A percentile compares a stretch with the other conserved stretches of the same genome.
phyloP scores from a whole-genome alignment of 2,888 invertebrate genomes.

The Pandemis cinnamomeana region DNA sequence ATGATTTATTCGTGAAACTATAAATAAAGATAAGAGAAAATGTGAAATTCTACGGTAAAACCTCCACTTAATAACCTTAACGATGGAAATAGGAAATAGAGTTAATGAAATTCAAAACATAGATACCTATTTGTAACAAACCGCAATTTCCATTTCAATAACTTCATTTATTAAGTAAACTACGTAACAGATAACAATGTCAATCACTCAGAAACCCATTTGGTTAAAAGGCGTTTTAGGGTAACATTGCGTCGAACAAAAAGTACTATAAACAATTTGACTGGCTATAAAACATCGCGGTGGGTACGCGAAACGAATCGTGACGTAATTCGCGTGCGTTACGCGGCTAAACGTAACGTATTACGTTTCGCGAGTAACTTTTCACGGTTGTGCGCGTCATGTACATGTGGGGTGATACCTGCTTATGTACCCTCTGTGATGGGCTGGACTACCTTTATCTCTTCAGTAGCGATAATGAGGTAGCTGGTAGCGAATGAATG shows the following conservation, averaged over 20 bases:
- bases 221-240: conserved; percentile 34
- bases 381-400: conserved; percentile 28
- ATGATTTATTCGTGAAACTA: not conserved
- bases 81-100: not conserved
- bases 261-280: conserved; percentile 37
- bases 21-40: not conserved
- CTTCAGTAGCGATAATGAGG: too few species aligned
- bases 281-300: conserved; percentile 12
- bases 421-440: not conserved
- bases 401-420: not conserved
- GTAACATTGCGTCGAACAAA: conserved; percentile 18
- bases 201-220: conserved; percentile 16
- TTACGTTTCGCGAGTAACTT: conserved; percentile 34
- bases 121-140: not conserved
- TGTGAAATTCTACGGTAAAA: not conserved
- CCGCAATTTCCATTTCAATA: not conserved
- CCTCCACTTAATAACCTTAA: not conserved
- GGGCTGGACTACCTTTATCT: too few species aligned
- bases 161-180: not conserved
- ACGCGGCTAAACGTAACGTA: conserved; percentile 47
- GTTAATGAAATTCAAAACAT: not conserved
- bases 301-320: conserved; percentile 13
- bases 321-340: conserved; percentile 50
- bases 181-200: conserved; percentile 6
- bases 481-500: too few species aligned